phyloP scores from a whole-genome alignment of 2,113 vertebrate species.

The Leucopternis melanops region DNA sequence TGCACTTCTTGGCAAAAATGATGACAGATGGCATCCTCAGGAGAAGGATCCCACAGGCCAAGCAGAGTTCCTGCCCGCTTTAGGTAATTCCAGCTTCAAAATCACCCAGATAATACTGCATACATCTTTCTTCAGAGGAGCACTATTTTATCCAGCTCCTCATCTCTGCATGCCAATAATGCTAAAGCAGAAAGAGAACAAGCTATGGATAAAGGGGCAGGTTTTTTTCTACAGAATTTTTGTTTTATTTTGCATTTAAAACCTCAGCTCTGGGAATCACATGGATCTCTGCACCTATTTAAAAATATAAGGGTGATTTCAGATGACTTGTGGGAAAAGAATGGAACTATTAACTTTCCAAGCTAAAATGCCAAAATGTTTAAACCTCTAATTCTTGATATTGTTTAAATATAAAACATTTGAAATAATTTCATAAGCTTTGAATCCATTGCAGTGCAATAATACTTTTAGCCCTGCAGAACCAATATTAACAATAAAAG shows the following conservation, averaged over 20 bases:
- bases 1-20: neutral
- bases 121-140: neutral
- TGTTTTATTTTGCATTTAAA: neutral
- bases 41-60: neutral
- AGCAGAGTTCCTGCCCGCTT: neutral
- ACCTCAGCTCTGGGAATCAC: neutral
- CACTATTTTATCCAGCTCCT: neutral
- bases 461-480: neutral
- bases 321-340: neutral
- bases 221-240: neutral
- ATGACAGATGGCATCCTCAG: neutral
- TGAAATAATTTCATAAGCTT: neutral
- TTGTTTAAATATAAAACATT: neutral
- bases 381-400: neutral
- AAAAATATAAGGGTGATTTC: neutral
- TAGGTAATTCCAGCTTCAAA: neutral
- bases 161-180: neutral
- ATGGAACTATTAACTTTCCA: neutral
- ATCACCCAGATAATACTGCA: accelerated
- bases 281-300: neutral
- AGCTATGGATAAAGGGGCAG: neutral
- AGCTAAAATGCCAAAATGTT: neutral
- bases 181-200: neutral
- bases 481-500: neutral
- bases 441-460: neutral